Evolutionary conservation across 30 jellyfish, hydroid and myxozoan species (phyloP), one percentile per base, ranked within the genome.

Genomic region (Haliclystus octoradiatus): DNA sequence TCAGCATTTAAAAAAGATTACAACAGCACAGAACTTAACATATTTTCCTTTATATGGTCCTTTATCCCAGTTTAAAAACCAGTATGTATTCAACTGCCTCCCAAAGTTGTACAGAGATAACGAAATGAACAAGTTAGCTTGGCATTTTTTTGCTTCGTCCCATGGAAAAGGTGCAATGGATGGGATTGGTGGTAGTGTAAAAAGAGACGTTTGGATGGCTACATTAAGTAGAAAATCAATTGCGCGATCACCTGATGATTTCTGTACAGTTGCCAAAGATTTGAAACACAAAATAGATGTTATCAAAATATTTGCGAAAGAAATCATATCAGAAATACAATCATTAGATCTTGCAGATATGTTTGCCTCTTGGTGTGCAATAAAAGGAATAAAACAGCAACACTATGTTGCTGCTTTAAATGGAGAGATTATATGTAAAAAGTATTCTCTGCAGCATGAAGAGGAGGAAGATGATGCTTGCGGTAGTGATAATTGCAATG

Each of bases 131-230:
- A 28, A 31, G 22, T 31, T 52, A 19, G 31, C 22, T 52, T 69
- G 79, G 72, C 74, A 69, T 49, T 69, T 46, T 27, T 69, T 69
- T 69, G 79, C 79, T 26, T 3, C 84, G 33, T 68, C 76, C 1
- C 89, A 76, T 51, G 84, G 84, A 64, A 66, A 76, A 74, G 80
- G 85, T 49, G 73, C 47, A 50, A 50, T 71, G 3, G 82, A 71
- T 63, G 73, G 73, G 64, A 1, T 50, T 4, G 81, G 81, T 12
- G n/a, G 73, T 4, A 63, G 63, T 2, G 53, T 63, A 27, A 63
- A 26, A 31, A 5, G 62, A 28, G 26, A 24, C 3, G 64, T 63
- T 26, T 31, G 64, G 73, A 63, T 57, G 30, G 13, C 13, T 28
- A 24, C 19, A 7, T 31, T 57, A 31, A 63, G 73, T 60, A 50